Conservation (phyloP, 2,888 invertebrate genomes). For the Agrochola circellaris region DNA sequence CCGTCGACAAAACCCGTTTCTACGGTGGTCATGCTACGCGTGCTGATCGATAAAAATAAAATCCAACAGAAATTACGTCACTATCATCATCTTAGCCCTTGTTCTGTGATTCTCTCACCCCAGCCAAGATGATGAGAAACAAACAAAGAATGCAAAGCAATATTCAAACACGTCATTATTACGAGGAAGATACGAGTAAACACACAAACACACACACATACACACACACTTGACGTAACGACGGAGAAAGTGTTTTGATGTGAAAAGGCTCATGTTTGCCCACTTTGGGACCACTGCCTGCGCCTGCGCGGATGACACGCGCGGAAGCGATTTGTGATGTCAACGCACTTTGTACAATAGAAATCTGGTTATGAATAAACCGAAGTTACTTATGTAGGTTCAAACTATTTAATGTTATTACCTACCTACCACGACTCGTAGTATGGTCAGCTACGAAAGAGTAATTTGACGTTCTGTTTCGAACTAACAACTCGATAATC, state of each 20-base stretch:
- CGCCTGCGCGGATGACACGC: slow-evolving; percentile 38
- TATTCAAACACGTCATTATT: slow-evolving; percentile 53
- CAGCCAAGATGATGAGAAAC: neutral
- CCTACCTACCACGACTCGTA: neutral
- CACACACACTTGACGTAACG: slow-evolving; percentile 43
- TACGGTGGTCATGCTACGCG: too few species aligned
- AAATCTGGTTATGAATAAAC: slow-evolving; percentile 28
- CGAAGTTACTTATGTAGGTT: too few species aligned
- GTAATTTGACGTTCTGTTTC: too few species aligned
- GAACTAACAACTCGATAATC: too few species aligned
- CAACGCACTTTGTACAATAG: slow-evolving; percentile 37
- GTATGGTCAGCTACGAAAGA: neutral
- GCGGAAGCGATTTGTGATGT: slow-evolving; percentile 49
- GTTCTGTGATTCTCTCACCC: neutral
- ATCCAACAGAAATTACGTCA: too few species aligned
- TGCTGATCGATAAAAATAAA: too few species aligned
- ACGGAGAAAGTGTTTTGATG: slow-evolving; percentile 77
- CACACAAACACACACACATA: slow-evolving; percentile 10
- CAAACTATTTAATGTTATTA: too few species aligned
- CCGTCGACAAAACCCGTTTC: too few species aligned
- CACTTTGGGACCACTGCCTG: slow-evolving; percentile 61
- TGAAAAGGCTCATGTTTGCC: slow-evolving; percentile 72
- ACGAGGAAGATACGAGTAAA: slow-evolving; percentile 55
- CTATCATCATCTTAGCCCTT: neutral
- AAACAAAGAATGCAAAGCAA: slow-evolving; percentile 33